A percentile compares a stretch with the other conserved stretches of the same genome.
Conservation (phyloP, 1,140 invertebrate genomes). For the Halesus radiatus region DNA sequence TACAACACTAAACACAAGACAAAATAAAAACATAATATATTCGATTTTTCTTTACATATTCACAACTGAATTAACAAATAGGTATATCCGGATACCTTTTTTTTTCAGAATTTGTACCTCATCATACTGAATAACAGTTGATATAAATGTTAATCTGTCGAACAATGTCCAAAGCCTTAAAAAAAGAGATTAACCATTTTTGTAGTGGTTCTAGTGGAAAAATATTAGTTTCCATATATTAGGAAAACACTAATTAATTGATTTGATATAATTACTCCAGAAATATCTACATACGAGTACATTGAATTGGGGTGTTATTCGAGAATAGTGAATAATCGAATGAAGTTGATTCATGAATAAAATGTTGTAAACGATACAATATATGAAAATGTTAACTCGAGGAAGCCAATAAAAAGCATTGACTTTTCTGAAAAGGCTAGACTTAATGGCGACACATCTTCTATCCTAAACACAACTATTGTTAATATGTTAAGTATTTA, state of each 20-base stretch:
- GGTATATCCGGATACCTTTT: too few relatives aligned
- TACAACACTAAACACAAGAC: too few relatives aligned
- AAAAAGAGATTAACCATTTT: too few relatives aligned
- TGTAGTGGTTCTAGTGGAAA: not conserved
- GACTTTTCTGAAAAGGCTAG: not conserved
- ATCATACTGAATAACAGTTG: too few relatives aligned
- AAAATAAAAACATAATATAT: too few relatives aligned
- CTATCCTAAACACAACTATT: not conserved
- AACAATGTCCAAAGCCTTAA: not conserved
- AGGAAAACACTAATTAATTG: not conserved
- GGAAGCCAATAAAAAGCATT: conserved; percentile 16
- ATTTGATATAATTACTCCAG: too few relatives aligned
- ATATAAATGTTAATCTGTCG: too few relatives aligned
- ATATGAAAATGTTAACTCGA: not conserved
- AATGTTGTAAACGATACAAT: not conserved
- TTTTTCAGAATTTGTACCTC: too few relatives aligned
- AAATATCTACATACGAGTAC: not conserved
- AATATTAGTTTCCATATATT: not conserved
- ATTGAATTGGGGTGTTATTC: not conserved
- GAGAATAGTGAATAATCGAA: not conserved
- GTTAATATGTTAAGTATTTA: not conserved
- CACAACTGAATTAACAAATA: too few relatives aligned
- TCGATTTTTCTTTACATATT: too few relatives aligned
- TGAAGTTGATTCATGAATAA: not conserved
- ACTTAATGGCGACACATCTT: conserved; percentile 29